Percentiles rank a stretch among this genome's conserved stretches.
Evolutionary conservation across 2,888 invertebrate genomes (phyloP).

Genomic region (Quadriops clusia): DNA sequence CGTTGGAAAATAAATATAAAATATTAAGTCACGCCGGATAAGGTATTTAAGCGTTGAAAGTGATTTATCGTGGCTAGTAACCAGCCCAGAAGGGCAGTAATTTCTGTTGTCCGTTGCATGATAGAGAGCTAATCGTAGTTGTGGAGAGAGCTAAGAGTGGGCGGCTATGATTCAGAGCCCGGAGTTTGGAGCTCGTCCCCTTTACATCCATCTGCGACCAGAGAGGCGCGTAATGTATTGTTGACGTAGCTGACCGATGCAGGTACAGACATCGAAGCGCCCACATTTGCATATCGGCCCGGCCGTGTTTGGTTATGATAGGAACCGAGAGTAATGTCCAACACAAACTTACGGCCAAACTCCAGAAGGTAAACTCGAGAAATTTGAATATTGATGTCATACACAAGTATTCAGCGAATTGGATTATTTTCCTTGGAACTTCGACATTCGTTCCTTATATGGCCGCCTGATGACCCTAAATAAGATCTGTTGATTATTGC

Average conservation of each 20-base stretch:
- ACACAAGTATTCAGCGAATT: conserved; percentile 13
- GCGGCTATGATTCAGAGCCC: conserved; percentile 6
- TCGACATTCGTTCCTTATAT: no score
- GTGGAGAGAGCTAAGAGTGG: no score
- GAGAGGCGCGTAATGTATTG: conserved; percentile 33
- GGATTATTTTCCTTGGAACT: conserved; percentile 17
- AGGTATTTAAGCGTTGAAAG: no score
- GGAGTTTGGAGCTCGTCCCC: no score
- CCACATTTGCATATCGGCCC: conserved; percentile 34
- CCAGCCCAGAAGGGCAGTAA: no score
- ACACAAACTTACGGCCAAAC: conserved; percentile 27
- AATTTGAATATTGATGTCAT: conserved; percentile 34
- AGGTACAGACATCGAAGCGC: conserved; percentile 30
- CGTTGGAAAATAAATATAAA: no score
- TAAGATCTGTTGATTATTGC: no score
- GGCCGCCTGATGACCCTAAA: no score
- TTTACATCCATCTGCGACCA: conserved; percentile 20
- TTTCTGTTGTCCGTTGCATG: no score
- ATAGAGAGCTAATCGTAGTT: no score
- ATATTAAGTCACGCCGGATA: no score
- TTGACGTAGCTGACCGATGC: conserved; percentile 37
- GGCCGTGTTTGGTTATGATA: conserved; percentile 35
- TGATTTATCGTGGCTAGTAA: no score
- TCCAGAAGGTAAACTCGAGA: conserved; percentile 19
- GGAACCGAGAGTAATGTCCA: conserved; percentile 29